These are phyloP conservation scores for Yponomeuta evonymella DNA, from an alignment of 2,888 invertebrate species.

Conservation along the genomic window DNA sequence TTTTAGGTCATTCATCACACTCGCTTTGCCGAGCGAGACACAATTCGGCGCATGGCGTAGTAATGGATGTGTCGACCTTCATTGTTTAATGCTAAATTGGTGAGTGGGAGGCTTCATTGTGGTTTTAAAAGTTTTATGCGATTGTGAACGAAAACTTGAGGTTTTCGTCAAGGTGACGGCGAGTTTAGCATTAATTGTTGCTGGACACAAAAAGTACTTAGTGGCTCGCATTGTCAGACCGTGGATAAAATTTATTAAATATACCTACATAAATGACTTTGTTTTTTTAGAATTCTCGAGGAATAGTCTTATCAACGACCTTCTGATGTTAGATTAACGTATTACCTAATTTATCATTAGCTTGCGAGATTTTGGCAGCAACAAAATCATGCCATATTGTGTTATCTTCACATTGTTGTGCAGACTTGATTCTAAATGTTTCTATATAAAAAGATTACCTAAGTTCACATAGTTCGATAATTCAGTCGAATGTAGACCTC, in stretches of 20 bases:
- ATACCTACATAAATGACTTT: neutral
- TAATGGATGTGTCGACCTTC: conserved; percentile 50
- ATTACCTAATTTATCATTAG: neutral
- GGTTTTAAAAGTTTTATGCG: conserved; percentile 16
- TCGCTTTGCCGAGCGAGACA: neutral
- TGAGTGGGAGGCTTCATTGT: conserved; percentile 27
- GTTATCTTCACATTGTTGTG: neutral
- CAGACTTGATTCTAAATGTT: neutral
- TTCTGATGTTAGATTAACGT: neutral
- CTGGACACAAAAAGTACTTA: conserved; percentile 1
- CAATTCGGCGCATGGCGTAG: neutral
- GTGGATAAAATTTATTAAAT: too few relatives aligned
- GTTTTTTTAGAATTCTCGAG: neutral
- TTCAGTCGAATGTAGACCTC: neutral
- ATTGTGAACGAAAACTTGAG: conserved; percentile 18
- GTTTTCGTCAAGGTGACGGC: conserved; percentile 27
- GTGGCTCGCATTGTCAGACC: neutral
- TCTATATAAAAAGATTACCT: too few relatives aligned
- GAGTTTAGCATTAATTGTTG: conserved; percentile 15
- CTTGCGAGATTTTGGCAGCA: neutral
- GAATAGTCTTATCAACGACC: neutral
- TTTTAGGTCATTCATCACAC: conserved; percentile 33
- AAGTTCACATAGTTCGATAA: too few relatives aligned
- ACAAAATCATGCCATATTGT: neutral
- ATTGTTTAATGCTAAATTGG: conserved; percentile 39